phyloP scores from a whole-genome alignment of 2,888 invertebrate species.

The Erebia aethiops region DNA sequence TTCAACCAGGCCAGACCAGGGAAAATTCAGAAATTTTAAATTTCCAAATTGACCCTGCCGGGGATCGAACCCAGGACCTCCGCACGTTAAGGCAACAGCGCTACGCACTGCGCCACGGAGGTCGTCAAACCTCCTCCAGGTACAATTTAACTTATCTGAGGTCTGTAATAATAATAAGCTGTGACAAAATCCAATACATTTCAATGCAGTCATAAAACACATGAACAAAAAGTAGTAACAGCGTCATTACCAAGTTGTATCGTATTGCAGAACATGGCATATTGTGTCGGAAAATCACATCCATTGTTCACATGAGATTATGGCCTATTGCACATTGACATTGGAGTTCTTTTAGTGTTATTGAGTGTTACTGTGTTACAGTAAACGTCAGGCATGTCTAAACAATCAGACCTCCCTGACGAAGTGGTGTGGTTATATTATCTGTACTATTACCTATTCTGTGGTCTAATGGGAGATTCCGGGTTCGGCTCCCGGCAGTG shows the following conservation, averaged over 20 bases:
- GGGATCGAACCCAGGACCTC: too few relatives aligned
- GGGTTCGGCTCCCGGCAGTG: too few relatives aligned
- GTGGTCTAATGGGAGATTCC: too few relatives aligned
- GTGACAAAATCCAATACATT: constrained; percentile 1
- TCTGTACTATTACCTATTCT: too few relatives aligned
- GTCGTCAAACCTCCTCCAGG: too few relatives aligned
- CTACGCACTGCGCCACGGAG: too few relatives aligned
- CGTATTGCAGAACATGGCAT: constrained; percentile 5
- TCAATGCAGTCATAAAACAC: constrained; percentile 3
- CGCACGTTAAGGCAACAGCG: too few relatives aligned
- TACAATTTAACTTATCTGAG: too few relatives aligned
- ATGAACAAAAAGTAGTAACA: not conserved
- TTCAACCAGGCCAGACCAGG: too few relatives aligned
- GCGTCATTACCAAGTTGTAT: not conserved
- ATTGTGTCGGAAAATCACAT: constrained; percentile 10
- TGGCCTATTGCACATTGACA: constrained; percentile 19
- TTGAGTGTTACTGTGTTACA: not conserved
- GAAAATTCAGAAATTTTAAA: too few relatives aligned
- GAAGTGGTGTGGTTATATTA: too few relatives aligned
- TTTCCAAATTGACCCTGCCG: too few relatives aligned
- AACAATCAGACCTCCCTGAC: not conserved
- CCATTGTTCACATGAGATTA: constrained; percentile 16
- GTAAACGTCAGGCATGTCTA: not conserved
- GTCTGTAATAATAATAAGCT: not conserved
- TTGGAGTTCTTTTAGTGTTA: constrained; percentile 12